phyloP scores from a whole-genome alignment of 2,113 vertebrate species.

The Sebastes schlegelii region DNA sequence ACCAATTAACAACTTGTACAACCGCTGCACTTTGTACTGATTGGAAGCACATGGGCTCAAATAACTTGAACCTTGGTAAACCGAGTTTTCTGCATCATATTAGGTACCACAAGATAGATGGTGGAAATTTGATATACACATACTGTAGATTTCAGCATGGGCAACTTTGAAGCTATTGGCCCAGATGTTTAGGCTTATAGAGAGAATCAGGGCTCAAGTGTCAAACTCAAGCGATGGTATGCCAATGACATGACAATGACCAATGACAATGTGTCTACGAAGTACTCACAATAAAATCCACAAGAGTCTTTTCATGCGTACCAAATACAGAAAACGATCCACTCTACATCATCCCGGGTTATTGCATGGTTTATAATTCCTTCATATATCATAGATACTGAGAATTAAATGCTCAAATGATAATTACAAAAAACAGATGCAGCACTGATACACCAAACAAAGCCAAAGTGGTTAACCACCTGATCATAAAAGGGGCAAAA shows the following conservation, averaged over 20 bases:
- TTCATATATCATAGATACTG: neutral
- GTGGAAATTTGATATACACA: neutral
- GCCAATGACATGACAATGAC: neutral
- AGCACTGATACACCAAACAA: neutral
- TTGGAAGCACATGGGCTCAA: slow-evolving; percentile 45
- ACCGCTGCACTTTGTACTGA: neutral
- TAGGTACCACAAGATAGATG: neutral
- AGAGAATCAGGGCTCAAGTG: slow-evolving; percentile 6
- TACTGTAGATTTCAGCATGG: neutral
- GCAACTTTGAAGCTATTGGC: neutral
- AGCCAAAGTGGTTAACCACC: neutral
- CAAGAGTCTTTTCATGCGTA: slow-evolving; percentile 8
- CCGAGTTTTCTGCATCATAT: slow-evolving; percentile 16
- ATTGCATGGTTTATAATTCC: neutral
- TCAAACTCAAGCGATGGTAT: neutral
- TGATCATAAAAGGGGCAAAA: neutral
- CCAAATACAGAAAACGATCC: slow-evolving; percentile 6
- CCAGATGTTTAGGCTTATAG: slow-evolving; percentile 2
- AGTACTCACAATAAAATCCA: slow-evolving; percentile 24
- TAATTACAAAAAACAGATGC: neutral
- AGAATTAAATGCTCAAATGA: neutral
- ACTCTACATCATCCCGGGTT: neutral
- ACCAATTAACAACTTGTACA: slow-evolving; percentile 27
- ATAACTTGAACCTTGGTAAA: neutral
- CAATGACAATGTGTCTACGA: neutral